Evolutionary conservation across 2,113 vertebrate species (phyloP).

Genomic region (Neotragus pygmaeus): DNA sequence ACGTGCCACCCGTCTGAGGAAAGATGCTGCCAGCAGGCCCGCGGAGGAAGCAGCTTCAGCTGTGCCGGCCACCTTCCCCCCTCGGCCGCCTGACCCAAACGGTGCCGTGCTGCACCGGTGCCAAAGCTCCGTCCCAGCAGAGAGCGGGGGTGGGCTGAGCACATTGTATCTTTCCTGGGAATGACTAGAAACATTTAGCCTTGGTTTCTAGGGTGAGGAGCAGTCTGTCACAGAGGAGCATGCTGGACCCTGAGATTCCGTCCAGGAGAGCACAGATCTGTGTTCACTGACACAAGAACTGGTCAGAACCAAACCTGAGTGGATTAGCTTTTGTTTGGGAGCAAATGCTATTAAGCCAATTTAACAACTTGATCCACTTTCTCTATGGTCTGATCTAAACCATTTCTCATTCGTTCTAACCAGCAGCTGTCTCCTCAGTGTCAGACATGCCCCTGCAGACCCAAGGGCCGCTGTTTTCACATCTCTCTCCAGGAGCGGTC

Average conservation of each 20-base stretch:
- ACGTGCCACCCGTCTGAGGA: not conserved
- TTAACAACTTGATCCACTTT: not conserved
- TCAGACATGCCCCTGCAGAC: not conserved
- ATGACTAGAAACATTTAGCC: not conserved
- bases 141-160: not conserved
- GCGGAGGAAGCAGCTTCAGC: not conserved
- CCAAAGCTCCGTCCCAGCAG: not conserved
- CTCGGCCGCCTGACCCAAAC: accelerated
- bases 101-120: not conserved
- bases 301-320: not conserved
- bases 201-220: not conserved
- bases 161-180: not conserved
- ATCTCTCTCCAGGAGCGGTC: accelerated
- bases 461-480: not conserved
- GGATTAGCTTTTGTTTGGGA: not conserved
- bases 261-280: not conserved
- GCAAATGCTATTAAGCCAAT: not conserved
- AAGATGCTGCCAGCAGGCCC: not conserved
- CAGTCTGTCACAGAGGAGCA: not conserved
- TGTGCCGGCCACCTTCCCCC: not conserved
- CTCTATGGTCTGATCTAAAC: not conserved
- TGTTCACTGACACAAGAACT: not conserved
- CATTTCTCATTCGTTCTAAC: not conserved
- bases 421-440: not conserved
- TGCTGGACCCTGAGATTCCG: not conserved